These are phyloP conservation scores for Amphipoea lucens DNA, from an alignment of 2,888 invertebrate genomes.

Conservation along the genomic window DNA sequence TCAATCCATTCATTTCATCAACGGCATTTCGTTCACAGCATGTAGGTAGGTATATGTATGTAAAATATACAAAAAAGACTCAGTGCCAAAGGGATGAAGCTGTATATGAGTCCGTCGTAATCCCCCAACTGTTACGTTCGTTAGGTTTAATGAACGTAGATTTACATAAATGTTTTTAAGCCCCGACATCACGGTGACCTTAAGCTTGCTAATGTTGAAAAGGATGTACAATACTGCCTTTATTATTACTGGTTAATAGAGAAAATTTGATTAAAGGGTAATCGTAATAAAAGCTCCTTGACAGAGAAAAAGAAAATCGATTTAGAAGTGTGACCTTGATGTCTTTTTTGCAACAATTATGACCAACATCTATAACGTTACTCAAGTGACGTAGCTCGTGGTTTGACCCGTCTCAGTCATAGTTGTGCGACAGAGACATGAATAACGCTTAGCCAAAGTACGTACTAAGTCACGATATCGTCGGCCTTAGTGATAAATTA, in stretches of 20 bases:
- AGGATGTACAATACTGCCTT: slow-evolving; percentile 47
- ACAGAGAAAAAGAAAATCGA: background rate
- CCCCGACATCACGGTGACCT: slow-evolving; percentile 63
- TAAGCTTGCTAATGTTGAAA: slow-evolving; percentile 68
- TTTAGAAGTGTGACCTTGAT: background rate
- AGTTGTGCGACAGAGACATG: background rate
- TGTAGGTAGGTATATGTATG: background rate
- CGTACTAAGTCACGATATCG: too few species aligned
- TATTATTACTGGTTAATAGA: slow-evolving; percentile 27
- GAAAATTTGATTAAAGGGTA: background rate
- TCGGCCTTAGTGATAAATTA: too few species aligned
- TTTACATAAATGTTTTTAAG: slow-evolving; percentile 81
- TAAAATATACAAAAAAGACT: slow-evolving; percentile 39
- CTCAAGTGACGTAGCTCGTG: too few species aligned
- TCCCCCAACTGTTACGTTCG: slow-evolving; percentile 75
- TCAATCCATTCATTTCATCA: slow-evolving; percentile 1
- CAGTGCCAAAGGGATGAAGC: slow-evolving; percentile 55
- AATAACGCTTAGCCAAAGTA: background rate
- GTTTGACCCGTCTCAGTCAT: too few species aligned
- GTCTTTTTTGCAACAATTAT: background rate
- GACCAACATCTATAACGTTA: background rate
- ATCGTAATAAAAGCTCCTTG: background rate
- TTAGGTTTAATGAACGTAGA: slow-evolving; percentile 81
- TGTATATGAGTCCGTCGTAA: slow-evolving; percentile 71
- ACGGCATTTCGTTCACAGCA: slow-evolving; percentile 26